Conservation (phyloP, 2,113 vertebrate species). For the Choloepus hoffmanni region DNA sequence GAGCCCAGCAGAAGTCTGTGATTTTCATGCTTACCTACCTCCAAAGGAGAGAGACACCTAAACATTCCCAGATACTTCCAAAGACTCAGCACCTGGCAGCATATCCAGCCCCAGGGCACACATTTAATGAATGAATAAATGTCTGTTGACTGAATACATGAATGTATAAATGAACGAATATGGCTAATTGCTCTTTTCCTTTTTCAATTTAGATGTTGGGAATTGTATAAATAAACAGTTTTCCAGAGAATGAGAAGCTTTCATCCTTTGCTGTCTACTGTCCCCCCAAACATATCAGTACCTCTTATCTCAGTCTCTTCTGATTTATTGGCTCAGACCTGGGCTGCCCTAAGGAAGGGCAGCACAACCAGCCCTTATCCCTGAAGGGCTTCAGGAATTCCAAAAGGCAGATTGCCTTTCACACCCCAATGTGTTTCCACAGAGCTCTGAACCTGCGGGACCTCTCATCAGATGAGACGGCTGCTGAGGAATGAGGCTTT, state of each 20-base stretch:
- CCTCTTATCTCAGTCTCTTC: neutral
- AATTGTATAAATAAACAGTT: neutral
- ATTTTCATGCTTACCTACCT: neutral
- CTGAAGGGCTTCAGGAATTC: neutral
- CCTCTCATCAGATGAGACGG: neutral
- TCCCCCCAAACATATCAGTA: too few relatives aligned
- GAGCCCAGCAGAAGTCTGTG: neutral
- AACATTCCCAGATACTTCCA: neutral
- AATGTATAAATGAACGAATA: neutral
- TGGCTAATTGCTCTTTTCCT: neutral
- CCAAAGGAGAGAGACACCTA: neutral
- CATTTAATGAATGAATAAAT: neutral
- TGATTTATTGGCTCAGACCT: neutral
- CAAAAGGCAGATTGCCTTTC: neutral
- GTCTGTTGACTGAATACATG: slow-evolving; percentile 11
- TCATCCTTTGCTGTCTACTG: neutral
- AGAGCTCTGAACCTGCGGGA: neutral
- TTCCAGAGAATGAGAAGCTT: slow-evolving; percentile 3
- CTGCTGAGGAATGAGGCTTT: neutral
- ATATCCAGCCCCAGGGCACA: neutral
- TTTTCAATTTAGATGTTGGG: neutral
- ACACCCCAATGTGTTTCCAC: neutral
- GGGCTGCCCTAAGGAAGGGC: neutral
- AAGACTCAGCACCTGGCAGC: neutral
- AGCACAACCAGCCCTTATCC: neutral